Percentiles rank a stretch among this genome's conserved stretches.
These are phyloP conservation scores for Geopemphigus sp. DNA, from an alignment of 1,140 invertebrate species.

Conservation along the genomic window DNA sequence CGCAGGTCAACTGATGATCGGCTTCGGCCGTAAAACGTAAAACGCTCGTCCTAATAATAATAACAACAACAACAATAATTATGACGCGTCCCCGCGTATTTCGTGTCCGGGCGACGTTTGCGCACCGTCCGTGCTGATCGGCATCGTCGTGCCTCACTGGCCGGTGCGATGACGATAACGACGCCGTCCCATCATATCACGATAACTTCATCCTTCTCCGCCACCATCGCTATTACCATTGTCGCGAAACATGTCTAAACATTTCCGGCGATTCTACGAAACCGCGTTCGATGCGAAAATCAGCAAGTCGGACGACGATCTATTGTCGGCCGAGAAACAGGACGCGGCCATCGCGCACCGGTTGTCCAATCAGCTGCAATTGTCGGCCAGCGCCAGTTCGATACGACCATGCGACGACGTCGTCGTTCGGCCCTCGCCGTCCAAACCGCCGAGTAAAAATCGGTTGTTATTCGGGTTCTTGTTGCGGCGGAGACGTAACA, in stretches of 20 bases:
- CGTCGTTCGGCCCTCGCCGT: neutral
- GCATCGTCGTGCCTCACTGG: neutral
- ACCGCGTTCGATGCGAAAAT: slow-evolving; percentile 86
- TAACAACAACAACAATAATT: no score
- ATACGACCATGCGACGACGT: slow-evolving; percentile 55
- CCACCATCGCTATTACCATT: no score
- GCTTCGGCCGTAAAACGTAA: no score
- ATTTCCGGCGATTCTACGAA: slow-evolving; percentile 73
- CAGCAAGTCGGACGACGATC: slow-evolving; percentile 60
- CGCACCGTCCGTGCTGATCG: neutral
- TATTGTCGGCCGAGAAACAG: slow-evolving; percentile 36
- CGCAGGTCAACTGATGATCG: no score
- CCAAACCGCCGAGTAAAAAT: slow-evolving; percentile 53
- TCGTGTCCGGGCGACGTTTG: neutral
- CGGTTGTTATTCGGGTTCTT: slow-evolving; percentile 13
- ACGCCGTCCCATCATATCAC: neutral
- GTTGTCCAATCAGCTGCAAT: slow-evolving; percentile 7
- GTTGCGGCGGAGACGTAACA: neutral
- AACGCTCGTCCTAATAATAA: no score
- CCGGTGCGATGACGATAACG: neutral
- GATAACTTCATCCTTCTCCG: no score
- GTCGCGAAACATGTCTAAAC: slow-evolving; percentile 60
- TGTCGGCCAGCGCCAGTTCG: slow-evolving; percentile 53
- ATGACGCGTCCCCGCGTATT: no score
- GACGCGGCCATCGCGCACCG: slow-evolving; percentile 39